Evolutionary conservation across 23 tunicate genomes (phyloP).

Genomic region (Clavelina lepadiformis): DNA sequence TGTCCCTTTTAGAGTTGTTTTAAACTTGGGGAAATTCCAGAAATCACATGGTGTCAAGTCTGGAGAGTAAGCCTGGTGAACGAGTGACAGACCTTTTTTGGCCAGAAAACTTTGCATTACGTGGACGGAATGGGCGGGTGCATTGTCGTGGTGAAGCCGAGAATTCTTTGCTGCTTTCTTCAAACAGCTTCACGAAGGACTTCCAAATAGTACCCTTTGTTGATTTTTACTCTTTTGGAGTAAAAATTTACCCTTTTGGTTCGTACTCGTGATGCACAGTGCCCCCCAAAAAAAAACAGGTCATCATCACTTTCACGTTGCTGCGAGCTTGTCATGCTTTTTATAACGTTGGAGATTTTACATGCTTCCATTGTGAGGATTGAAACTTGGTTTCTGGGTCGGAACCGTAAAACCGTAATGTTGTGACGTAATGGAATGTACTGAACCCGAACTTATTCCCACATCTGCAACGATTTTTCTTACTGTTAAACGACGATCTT

Average conservation of each 20-base stretch:
- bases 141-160: conserved; percentile 21
- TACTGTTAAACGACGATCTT: conserved; percentile 16
- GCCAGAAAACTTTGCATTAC: conserved; percentile 10
- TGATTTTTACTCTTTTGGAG: too few species aligned
- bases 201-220: conserved; percentile 10
- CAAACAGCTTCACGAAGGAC: conserved; percentile 12
- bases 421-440: conserved; percentile 17
- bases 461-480: conserved; percentile 11
- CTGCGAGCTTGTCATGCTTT: conserved; percentile 19
- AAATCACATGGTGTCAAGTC: conserved; percentile 22
- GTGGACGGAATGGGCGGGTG: conserved; percentile 13
- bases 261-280: conserved; percentile 17
- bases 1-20: conserved; percentile 11
- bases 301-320: conserved; percentile 21
- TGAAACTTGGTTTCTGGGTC: conserved; percentile 26
- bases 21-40: conserved; percentile 24
- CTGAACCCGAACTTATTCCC: conserved; percentile 21
- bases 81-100: conserved; percentile 15
- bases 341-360: conserved; percentile 8
- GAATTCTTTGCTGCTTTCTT: conserved; percentile 24
- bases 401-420: conserved; percentile 13
- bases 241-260: conserved; percentile 12
- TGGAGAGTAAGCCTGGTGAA: conserved; percentile 9
- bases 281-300: conserved; percentile 23
- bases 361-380: too few species aligned